Evolutionary conservation across 2,113 vertebrate species (phyloP), one percentile per base, ranked within the genome.

Genomic region (Nestor notabilis): DNA sequence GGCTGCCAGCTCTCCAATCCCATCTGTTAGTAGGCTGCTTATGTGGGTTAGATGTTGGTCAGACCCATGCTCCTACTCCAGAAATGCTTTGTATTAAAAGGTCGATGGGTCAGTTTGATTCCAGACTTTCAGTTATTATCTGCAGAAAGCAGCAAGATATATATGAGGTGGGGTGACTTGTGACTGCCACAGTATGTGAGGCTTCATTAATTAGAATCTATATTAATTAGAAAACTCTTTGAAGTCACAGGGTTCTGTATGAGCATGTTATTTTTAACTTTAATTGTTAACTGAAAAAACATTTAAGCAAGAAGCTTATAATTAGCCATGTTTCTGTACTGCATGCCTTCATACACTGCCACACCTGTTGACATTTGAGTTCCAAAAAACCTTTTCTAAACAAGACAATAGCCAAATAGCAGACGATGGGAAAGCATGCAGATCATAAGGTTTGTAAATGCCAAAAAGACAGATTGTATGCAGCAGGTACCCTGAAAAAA

Each of bases 341-440:
- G 23, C 78, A 46, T 93, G 39, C 43, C 65, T 96, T 87, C 58
- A 61, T 92, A 70, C 24, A 64, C 60, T 75, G 58, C 60, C 78
- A 93, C 68, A 94, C 93, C 86, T 95, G 70, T 92, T 97, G 93
- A 88, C 55, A 83, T 93, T 94, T 89, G 90, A 95, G 66, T 95
- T 97, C 72, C 46, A 92, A 89, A 95, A 95, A 69, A n/a, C 11
- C 19, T 81, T 56, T 94, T 90, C 94, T 70, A 74, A 97, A 90
- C 19, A 78, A 92, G 80, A 91, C 75, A 95, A 71, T 79, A 83
- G 63, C 39, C 65, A 79, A 95, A 92, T 56, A 74, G 44, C 75
- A 91, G 86, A 93, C 61, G 90, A 96, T 14, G 28, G 60, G 49
- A 91, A 92, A 69, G 46, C 75, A 55, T 91, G 78, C 39, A 86